These are phyloP conservation scores for Eciton burchellii DNA, from an alignment of 1,140 invertebrate genomes.

Conservation along the genomic window DNA sequence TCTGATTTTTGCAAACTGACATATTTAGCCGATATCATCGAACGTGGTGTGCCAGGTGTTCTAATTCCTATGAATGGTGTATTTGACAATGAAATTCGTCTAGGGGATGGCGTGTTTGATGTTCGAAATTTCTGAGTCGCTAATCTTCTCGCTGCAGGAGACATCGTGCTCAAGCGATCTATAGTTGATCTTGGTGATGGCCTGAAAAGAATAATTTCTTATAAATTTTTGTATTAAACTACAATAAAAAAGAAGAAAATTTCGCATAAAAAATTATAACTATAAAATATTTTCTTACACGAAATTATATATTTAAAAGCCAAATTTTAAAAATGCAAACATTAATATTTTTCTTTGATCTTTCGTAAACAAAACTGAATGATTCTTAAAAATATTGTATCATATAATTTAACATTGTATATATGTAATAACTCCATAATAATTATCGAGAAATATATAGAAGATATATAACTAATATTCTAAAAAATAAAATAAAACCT, in stretches of 20 bases:
- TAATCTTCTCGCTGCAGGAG: conserved; percentile 95
- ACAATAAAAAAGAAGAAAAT: neutral
- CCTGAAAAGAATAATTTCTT: conserved; percentile 75
- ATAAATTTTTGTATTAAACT: conserved; percentile 13
- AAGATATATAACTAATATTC: no score
- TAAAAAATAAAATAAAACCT: no score
- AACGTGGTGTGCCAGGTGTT: conserved; percentile 81
- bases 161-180: conserved; percentile 95
- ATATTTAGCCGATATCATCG: conserved; percentile 76
- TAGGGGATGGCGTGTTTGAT: conserved; percentile 83
- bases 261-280: no score
- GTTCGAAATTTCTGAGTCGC: conserved; percentile 88
- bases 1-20: conserved; percentile 7
- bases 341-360: no score
- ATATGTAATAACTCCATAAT: no score
- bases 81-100: conserved; percentile 80
- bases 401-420: no score
- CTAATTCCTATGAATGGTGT: conserved; percentile 83
- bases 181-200: conserved; percentile 88
- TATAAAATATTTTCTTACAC: no score
- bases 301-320: no score
- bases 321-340: no score
- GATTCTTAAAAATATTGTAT: no score
- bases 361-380: no score
- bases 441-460: no score